Percentiles rank a stretch among this genome's conserved stretches.
phyloP scores from a whole-genome alignment of 2,113 vertebrate genomes.

The Takifugu bimaculatus region DNA sequence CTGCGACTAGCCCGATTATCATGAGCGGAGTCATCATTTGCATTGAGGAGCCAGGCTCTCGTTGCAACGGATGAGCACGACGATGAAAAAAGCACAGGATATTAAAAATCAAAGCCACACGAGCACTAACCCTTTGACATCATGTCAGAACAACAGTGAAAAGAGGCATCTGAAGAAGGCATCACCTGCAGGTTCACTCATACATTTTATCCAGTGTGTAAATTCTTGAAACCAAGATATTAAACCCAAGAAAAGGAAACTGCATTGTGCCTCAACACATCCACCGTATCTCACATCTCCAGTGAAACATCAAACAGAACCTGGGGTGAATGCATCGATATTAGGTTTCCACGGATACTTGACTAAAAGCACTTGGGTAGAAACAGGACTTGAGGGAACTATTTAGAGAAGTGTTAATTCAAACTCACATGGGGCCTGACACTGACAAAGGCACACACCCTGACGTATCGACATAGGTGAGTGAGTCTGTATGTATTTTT shows the following conservation, averaged over 20 bases:
- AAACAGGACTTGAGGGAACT: conserved; percentile 1
- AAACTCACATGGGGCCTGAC: conserved; percentile 17
- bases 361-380: not conserved
- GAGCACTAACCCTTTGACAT: not conserved
- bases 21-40: conserved; percentile 91
- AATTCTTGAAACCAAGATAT: no score
- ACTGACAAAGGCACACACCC: conserved; percentile 10
- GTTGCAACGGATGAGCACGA: conserved; percentile 6
- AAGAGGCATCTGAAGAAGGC: no score
- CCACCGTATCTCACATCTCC: no score
- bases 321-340: not conserved
- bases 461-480: conserved; percentile 14
- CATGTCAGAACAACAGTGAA: not conserved
- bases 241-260: no score
- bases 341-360: not conserved
- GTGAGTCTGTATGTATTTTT: conserved; percentile 4
- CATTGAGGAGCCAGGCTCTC: conserved; percentile 58
- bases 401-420: not conserved
- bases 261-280: no score
- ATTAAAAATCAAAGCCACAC: conserved; percentile 2
- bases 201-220: not conserved
- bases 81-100: conserved; percentile 1
- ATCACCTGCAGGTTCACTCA: no score
- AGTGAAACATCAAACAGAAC: not conserved
- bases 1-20: conserved; percentile 94